A percentile compares a stretch with the other conserved stretches of the same genome.
Conservation (phyloP, 1,140 invertebrate species). For the Drosophila dunni region DNA sequence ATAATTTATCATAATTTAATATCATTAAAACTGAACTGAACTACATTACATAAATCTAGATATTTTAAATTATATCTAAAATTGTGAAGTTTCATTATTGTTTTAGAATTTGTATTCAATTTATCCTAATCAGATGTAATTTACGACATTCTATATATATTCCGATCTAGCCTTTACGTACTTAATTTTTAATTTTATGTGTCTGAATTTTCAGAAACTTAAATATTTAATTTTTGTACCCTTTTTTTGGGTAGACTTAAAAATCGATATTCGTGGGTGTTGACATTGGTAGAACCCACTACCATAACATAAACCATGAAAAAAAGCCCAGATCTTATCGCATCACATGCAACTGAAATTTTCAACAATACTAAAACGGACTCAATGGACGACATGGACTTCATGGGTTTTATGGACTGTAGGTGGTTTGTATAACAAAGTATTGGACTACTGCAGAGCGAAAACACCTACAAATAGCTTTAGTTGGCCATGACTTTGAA, state of each 20-base stretch:
- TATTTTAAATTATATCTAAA: too few relatives aligned
- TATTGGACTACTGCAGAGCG: not conserved
- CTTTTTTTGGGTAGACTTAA: constrained; percentile 1
- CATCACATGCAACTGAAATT: constrained; percentile 55
- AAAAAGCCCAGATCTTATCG: constrained; percentile 66
- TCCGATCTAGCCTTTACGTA: too few relatives aligned
- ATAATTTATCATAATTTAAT: too few relatives aligned
- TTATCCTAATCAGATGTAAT: too few relatives aligned
- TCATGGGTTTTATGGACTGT: too few relatives aligned
- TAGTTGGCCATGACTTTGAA: constrained; percentile 40
- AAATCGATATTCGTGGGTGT: constrained; percentile 62
- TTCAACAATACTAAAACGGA: constrained; percentile 30
- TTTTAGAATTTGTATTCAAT: too few relatives aligned
- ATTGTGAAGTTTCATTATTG: too few relatives aligned
- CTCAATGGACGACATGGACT: not conserved
- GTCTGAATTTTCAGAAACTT: not conserved
- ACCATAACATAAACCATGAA: constrained; percentile 31
- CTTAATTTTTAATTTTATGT: not conserved
- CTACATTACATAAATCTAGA: too few relatives aligned
- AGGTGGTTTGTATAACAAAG: constrained; percentile 1
- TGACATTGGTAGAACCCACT: constrained; percentile 49
- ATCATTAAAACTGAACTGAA: too few relatives aligned
- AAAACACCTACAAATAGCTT: constrained; percentile 2
- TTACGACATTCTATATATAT: too few relatives aligned
- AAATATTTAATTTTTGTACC: not conserved